Base-by-base conservation (phyloP, 2,888 invertebrate species). In the Mechanitis mazaeus region DNA sequence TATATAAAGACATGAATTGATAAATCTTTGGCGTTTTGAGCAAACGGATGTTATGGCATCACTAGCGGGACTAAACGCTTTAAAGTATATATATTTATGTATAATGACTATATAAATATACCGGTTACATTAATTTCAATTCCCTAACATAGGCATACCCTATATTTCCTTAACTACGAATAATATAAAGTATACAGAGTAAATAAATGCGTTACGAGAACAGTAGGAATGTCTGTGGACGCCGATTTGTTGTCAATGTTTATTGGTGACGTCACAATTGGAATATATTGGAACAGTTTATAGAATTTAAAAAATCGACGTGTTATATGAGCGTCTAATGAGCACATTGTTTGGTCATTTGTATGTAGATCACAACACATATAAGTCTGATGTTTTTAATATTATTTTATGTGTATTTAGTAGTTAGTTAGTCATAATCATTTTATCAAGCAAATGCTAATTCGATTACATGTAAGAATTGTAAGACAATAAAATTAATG, bases 11-110 rank as follows among this genome's bases (percentile, higher is more conserved):
- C 46, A 53, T 55, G 59, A 45, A 60, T 63, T 56, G 38, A 58
- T 59, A 72, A 76, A 77, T 87, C 89, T 89, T 89, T 89, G 89
- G 89, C 86, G 83, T 79, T 75, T 89, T 89, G 89, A 89, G 89
- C 89, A 89, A 85, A 78, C 73, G 63, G 72, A 67, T 60, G 76
- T 75, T 73, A 75, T 75, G 64, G 64, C 69, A 64, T 71, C 50
- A 50, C 85, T 86, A 86, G 84, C 85, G 80, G 75, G 75, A 83
- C 83, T 85, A 83, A 75, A 75, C 73, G 76, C 78, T 76, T 77
- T 73, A 67, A 69, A 74, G 69, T 71, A 72, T 71, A 31, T 68
- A 64, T 61, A 72, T 72, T 59, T 63, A 63, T 65, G 67, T 64
- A 71, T 65, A 69, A 72, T 70, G 70, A 73, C 72, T 77, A 78